A percentile compares a stretch with the other conserved stretches of the same genome.
These are phyloP conservation scores for Phrixothrix hirtus DNA, from an alignment of 2,888 invertebrate genomes.

Conservation along the genomic window DNA sequence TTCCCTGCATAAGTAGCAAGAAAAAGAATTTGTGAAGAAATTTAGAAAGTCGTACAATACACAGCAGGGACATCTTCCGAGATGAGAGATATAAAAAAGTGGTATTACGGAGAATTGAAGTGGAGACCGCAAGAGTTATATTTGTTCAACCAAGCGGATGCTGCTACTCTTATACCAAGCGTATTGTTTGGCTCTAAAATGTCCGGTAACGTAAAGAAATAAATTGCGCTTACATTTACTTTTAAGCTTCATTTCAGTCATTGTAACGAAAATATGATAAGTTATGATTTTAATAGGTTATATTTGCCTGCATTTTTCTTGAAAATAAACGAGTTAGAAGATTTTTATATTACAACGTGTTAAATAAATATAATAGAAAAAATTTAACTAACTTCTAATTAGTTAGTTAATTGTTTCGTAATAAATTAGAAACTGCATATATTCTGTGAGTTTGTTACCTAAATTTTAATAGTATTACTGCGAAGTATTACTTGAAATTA, in stretches of 20 bases:
- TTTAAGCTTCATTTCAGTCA: slow-evolving; percentile 11
- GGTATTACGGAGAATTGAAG: slow-evolving; percentile 32
- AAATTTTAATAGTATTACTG: too few relatives aligned
- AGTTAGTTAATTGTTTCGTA: too few relatives aligned
- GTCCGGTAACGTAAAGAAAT: slow-evolving; percentile 23
- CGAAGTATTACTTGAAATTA: too few relatives aligned
- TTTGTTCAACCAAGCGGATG: slow-evolving; percentile 24
- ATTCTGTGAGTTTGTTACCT: too few relatives aligned
- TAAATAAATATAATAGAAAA: too few relatives aligned
- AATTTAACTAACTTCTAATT: too few relatives aligned
- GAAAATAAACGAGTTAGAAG: too few relatives aligned
- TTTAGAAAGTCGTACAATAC: slow-evolving; percentile 32
- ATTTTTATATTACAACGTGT: too few relatives aligned
- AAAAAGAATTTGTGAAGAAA: slow-evolving; percentile 31
- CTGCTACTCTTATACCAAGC: slow-evolving; percentile 16
- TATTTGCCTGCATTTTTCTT: too few relatives aligned
- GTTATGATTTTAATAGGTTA: too few relatives aligned
- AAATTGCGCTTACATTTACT: slow-evolving; percentile 24
- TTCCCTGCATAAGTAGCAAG: slow-evolving; percentile 28
- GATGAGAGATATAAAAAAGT: slow-evolving; percentile 33
- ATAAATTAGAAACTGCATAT: too few relatives aligned
- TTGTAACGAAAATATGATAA: too few relatives aligned
- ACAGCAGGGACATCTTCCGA: slow-evolving; percentile 31
- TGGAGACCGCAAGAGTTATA: slow-evolving; percentile 31
- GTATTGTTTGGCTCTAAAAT: slow-evolving; percentile 19